Evolutionary conservation across 2,888 invertebrate genomes (phyloP), one percentile per base, ranked within the genome.

Genomic region (Callyntrura sp.): DNA sequence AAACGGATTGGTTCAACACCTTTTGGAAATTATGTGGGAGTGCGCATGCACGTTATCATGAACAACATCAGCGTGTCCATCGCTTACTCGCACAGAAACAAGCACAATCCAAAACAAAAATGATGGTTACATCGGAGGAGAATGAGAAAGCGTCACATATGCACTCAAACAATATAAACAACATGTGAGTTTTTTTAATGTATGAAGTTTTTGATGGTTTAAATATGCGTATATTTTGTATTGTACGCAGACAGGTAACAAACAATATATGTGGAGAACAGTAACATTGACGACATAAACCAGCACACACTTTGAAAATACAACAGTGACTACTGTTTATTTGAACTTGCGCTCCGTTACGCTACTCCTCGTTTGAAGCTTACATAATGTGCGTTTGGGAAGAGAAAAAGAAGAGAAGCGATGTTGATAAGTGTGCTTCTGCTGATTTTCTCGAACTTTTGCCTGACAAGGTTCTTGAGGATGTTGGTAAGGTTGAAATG

Each of bases 1-100:
- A 83, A 83, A 79, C 28, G 82, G 68, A 81, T 86, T 86, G 79
- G 79, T 79, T 79, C 68, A 79, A 57, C 68, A 79, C 68, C 17
- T 86, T 81, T 55, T 65, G 70, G 86, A 76, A 62, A 76, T 35
- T 48, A 73, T 68, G 88, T 89, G 68, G 88, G 88, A 84, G 88
- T 89, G 35, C 62, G 70, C 78, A 76, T 48, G 62, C 35, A 14
- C 57, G 17, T 57, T 57, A 43, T 23, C 76, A 25, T 76, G 35
- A 35, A 35, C 35, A 35, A 68, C 48, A 73, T 78, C 57, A 28
- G 28, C 55, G 0, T 28, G 14, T 28, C 51, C 5, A 1, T 23
- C 35, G 35, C 51, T 76, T 14, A 2, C 51, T 48, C 11, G 51
- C 76, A 23, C 76, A 51, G 43, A 9, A 4, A 35, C 68, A 28